Base-by-base conservation (phyloP, 2,888 invertebrate genomes). In the Acleris sparsana region DNA sequence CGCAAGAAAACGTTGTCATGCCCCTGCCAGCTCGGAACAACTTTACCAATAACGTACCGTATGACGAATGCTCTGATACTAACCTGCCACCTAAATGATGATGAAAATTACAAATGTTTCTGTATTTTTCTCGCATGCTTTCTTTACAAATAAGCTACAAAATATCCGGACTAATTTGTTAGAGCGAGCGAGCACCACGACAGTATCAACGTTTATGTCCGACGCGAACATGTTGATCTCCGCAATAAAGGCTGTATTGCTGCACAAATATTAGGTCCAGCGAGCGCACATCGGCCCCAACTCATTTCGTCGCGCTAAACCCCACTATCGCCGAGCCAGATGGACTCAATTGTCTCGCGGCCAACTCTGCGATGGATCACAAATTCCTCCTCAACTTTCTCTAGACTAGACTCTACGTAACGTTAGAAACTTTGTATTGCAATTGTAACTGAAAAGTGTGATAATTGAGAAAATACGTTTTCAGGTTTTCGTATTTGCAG, bases 161-260 rank as follows among this genome's bases (percentile, higher is more conserved):
- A 77, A 80, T 80, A 80, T 75, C 74, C 69, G 69, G 63, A 67
- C 68, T 71, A 77, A 76, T 80, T 80, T 78, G 76, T 79, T 80
- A 80, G 79, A 81, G 80, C 73, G 77, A 78, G 80, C 79, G 80
- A 56, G 51, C 55, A 46, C 74, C 72, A 67, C 71, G 68, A 71
- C 74, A 72, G 75, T 78, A 72, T 71, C 74, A 75, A 75, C 76
- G 78, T 76, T 81, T 81, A 80, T 79, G 78, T 83, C 80, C 75
- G 75, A 77, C 73, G 78, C 77, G 76, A 80, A 76, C 79, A 77
- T 84, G 86, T 85, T 85, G 86, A 84, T 86, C 84, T 83, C 76
- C 78, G 84, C 84, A 88, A 88, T 88, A 89, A 89, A 90, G 83
- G 82, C 80, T 82, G 84, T 87, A 88, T 87, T 86, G 86, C 87